A percentile compares a stretch with the other conserved stretches of the same genome.
These are phyloP conservation scores for Solenopsis invicta DNA, from an alignment of 1,140 invertebrate genomes.

Conservation along the genomic window DNA sequence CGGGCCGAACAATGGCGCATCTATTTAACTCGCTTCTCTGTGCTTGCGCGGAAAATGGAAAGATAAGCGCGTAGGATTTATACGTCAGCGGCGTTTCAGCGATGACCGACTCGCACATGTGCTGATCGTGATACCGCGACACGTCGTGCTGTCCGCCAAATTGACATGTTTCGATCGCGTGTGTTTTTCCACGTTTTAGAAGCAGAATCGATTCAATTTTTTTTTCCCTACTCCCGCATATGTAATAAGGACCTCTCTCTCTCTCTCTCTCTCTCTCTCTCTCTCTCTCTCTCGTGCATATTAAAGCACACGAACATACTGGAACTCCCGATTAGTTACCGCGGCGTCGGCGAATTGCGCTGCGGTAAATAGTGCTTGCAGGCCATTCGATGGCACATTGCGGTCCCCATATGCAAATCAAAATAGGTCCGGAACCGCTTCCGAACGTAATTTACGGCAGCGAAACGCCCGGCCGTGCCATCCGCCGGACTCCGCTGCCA, in stretches of 20 bases:
- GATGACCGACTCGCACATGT: slow-evolving; percentile 43
- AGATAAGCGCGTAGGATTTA: slow-evolving; percentile 61
- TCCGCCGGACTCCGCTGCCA: slow-evolving; percentile 40
- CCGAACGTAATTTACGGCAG: slow-evolving; percentile 64
- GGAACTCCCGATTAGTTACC: slow-evolving; percentile 35
- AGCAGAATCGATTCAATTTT: neutral
- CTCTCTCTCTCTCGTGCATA: neutral
- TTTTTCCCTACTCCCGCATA: neutral
- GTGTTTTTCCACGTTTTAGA: slow-evolving; percentile 2
- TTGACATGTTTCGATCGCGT: slow-evolving; percentile 39
- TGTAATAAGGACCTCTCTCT: neutral
- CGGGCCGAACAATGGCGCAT: slow-evolving; percentile 43
- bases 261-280: neutral
- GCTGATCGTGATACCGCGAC: slow-evolving; percentile 35
- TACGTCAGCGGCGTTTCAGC: slow-evolving; percentile 58
- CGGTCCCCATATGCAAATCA: slow-evolving; percentile 76
- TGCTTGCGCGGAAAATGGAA: slow-evolving; percentile 62
- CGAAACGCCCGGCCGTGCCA: slow-evolving; percentile 34
- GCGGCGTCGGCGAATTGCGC: slow-evolving; percentile 54
- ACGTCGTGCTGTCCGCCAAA: slow-evolving; percentile 37
- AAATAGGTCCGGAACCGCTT: slow-evolving; percentile 69
- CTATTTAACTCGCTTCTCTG: slow-evolving; percentile 58
- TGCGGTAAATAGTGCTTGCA: slow-evolving; percentile 65
- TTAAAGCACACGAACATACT: neutral
- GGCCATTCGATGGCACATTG: slow-evolving; percentile 69